A percentile compares a stretch with the other conserved stretches of the same genome.
Evolutionary conservation across 2,113 vertebrate species (phyloP).

Genomic region (Chaetorhynchus papuensis): DNA sequence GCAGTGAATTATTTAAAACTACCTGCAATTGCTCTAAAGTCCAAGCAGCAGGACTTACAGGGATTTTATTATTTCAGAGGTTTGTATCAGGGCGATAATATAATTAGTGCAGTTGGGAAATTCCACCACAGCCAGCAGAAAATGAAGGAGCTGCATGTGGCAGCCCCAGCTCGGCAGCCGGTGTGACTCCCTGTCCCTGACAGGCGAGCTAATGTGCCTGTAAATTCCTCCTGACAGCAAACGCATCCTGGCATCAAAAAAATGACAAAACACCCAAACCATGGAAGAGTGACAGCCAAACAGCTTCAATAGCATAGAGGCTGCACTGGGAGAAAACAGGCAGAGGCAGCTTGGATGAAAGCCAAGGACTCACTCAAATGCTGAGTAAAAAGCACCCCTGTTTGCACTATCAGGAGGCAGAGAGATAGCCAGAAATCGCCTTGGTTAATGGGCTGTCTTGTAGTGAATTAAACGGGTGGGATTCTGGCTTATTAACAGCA

Average conservation of each 20-base stretch:
- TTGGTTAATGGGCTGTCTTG: conserved; percentile 11
- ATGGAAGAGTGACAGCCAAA: conserved; percentile 59
- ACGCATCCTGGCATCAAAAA: conserved; percentile 54
- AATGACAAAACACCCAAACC: conserved; percentile 61
- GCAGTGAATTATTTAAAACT: conserved; percentile 44
- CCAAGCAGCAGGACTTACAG: conserved; percentile 21
- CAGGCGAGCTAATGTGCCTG: conserved; percentile 58
- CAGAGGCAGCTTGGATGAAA: conserved; percentile 21
- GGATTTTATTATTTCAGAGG: conserved; percentile 29
- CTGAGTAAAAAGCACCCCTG: background rate
- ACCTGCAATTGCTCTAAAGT: background rate
- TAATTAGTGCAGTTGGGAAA: conserved; percentile 53
- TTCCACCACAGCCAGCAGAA: conserved; percentile 14
- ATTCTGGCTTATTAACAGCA: background rate
- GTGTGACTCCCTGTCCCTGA: conserved; percentile 8
- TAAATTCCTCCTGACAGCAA: conserved; percentile 66
- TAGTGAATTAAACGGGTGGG: background rate
- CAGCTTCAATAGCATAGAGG: conserved; percentile 19
- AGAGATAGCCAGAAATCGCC: background rate
- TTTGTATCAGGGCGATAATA: conserved; percentile 2
- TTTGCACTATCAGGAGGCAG: background rate
- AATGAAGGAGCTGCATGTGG: conserved; percentile 30
- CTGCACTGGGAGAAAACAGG: background rate
- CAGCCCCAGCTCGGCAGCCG: background rate
- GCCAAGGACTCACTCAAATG: background rate